Evolutionary conservation across 2,113 vertebrate genomes (phyloP).

Genomic region (Microcebus ravelobensis): DNA sequence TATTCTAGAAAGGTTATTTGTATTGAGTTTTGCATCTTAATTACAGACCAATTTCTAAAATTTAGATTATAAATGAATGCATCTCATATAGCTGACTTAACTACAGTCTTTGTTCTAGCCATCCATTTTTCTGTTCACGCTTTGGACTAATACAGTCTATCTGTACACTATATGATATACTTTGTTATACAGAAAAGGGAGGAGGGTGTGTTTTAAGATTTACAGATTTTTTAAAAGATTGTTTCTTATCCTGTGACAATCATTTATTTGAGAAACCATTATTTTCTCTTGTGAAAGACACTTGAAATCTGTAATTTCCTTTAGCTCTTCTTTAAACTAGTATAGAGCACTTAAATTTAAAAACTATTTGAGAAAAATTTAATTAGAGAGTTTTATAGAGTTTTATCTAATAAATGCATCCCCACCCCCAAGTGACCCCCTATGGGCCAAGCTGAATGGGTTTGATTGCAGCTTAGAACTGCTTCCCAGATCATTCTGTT

Average conservation of each 20-base stretch:
- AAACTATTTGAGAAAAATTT: not conserved
- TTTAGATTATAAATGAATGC: constrained; percentile 21
- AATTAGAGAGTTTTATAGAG: not conserved
- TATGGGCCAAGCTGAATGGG: not conserved
- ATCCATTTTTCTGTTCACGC: not conserved
- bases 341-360: not conserved
- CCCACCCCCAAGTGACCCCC: too few species aligned
- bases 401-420: not conserved
- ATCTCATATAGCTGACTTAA: not conserved
- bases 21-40: constrained; percentile 14
- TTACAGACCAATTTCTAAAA: constrained; percentile 31
- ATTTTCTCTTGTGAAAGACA: not conserved
- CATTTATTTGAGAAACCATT: not conserved
- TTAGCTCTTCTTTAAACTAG: not conserved
- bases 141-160: constrained; percentile 3
- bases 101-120: not conserved
- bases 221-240: not conserved
- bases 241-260: not conserved
- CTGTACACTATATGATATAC: not conserved
- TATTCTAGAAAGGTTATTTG: not conserved
- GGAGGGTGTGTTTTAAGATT: not conserved
- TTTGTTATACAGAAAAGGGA: not conserved
- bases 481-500: not conserved
- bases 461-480: not conserved
- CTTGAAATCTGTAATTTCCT: not conserved